Base-by-base conservation (phyloP, 1,140 invertebrate species). In the Aporrectodea caliginosa region DNA sequence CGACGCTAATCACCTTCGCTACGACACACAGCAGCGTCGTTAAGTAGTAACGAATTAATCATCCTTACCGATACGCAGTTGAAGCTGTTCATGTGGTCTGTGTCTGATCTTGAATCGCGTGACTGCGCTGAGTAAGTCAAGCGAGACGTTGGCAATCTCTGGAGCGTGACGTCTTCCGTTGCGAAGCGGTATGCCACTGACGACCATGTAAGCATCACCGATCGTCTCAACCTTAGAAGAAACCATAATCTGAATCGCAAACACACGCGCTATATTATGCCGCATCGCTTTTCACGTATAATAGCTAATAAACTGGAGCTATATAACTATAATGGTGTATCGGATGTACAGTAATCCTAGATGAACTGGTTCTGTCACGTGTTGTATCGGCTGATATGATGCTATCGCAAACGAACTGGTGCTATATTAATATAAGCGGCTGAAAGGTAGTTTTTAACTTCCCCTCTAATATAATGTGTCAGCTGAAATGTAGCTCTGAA, bases 51-150 rank as follows among this genome's bases (percentile, higher is more conserved):
- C n/a, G n/a, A n/a, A n/a, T n/a, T n/a, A n/a, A n/a, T n/a, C 16
- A 77, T 70, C 31, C 77, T 34, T 91, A 73, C 96, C 97, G 85
- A 99, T 98, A 80, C 97, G 89, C 0, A 98, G 92, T 88, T 94
- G 93, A n/a, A 97, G 89, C 79, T 94, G 92, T 81, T 93, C 93
- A 31, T 94, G 92, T 0, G 93, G 94, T 80, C 92, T 91, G 84
- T 98, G 96, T 34, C 92, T 90, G 72, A 98, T 94, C 16, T 92
- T 93, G 84, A 97, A 98, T 14, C 92, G 92, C 83, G 92, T 92
- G 1, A 96, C 93, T 0, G 93, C 93, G 81, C 93, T 92, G 1
- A 97, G 89, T 0, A 98, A 92, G 2, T 94, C 92, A 16, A 98
- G 87, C 1, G 95, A 92, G 93, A 98, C 94, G 29, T 94, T 90